These are phyloP conservation scores for Arrhopalites spinosus DNA, from an alignment of 2,888 invertebrate species.

Conservation along the genomic window DNA sequence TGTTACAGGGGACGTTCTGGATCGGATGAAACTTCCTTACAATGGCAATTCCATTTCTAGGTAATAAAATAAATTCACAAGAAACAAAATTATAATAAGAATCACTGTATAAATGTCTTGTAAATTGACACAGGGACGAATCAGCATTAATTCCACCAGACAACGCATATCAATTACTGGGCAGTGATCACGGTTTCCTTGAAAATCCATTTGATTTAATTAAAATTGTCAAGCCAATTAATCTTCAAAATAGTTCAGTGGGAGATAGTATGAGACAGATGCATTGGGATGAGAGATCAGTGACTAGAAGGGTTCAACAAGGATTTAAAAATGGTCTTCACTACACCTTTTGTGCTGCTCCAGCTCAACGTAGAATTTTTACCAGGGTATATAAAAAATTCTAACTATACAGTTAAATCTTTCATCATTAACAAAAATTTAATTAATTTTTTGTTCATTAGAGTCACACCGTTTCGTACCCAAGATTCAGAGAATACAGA, in stretches of 20 bases:
- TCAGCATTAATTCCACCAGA: conserved; percentile 23
- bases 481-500: conserved; percentile 26
- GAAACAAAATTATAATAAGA: neutral
- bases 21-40: conserved; percentile 44
- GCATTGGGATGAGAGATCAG: conserved; percentile 42
- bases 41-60: neutral
- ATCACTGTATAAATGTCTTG: neutral
- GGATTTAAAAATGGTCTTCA: conserved; percentile 47
- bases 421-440: neutral
- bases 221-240: conserved; percentile 40
- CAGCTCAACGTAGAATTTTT: conserved; percentile 18
- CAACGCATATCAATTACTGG: conserved; percentile 30
- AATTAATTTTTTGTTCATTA: neutral
- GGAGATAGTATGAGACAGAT: conserved; percentile 44
- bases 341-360: conserved; percentile 40
- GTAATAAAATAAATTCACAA: neutral
- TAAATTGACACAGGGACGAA: conserved; percentile 8
- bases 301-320: conserved; percentile 38
- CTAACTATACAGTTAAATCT: neutral
- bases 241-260: conserved; percentile 39
- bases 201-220: conserved; percentile 47
- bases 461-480: conserved; percentile 3
- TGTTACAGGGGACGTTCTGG: conserved; percentile 45
- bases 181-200: conserved; percentile 1
- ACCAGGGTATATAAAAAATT: conserved; percentile 8